phyloP scores from a whole-genome alignment of 2,888 invertebrate species.

The Caenorhabditis drosophilae region DNA sequence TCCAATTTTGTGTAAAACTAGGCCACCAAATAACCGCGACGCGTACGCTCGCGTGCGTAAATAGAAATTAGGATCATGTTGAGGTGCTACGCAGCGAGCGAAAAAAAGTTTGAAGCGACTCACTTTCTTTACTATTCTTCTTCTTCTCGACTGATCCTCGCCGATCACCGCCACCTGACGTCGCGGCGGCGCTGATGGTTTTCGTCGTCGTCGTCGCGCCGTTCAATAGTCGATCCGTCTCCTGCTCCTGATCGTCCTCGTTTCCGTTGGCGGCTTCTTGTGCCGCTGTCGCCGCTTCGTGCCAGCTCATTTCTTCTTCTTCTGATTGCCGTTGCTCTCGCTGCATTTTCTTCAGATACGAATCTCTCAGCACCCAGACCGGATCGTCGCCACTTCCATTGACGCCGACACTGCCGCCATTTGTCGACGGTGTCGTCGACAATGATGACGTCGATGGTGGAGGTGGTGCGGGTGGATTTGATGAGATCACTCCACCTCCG shows the following conservation, averaged over 20 bases:
- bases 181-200: too few relatives aligned
- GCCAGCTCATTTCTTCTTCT: slow-evolving; percentile 41
- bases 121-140: slow-evolving; percentile 88
- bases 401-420: not conserved
- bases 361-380: slow-evolving; percentile 66
- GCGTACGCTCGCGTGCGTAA: too few relatives aligned
- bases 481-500: too few relatives aligned
- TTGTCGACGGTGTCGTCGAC: slow-evolving; percentile 2
- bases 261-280: slow-evolving; percentile 36
- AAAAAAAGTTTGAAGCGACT: slow-evolving; percentile 69
- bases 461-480: too few relatives aligned
- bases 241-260: slow-evolving; percentile 75
- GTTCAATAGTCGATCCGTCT: slow-evolving; percentile 80
- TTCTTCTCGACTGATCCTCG: slow-evolving; percentile 74
- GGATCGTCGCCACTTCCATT: slow-evolving; percentile 56
- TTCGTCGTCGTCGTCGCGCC: too few relatives aligned
- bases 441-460: slow-evolving; percentile 3
- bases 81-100: too few relatives aligned
- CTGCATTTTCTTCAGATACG: slow-evolving; percentile 63
- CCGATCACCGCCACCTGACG: slow-evolving; percentile 23
- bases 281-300: slow-evolving; percentile 39
- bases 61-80: too few relatives aligned
- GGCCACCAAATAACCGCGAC: too few relatives aligned
- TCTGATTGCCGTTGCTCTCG: slow-evolving; percentile 53
- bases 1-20: too few relatives aligned